A percentile compares a stretch with the other conserved stretches of the same genome.
Evolutionary conservation across 2,113 vertebrate species (phyloP).

Genomic region (Myotis yumanensis): DNA sequence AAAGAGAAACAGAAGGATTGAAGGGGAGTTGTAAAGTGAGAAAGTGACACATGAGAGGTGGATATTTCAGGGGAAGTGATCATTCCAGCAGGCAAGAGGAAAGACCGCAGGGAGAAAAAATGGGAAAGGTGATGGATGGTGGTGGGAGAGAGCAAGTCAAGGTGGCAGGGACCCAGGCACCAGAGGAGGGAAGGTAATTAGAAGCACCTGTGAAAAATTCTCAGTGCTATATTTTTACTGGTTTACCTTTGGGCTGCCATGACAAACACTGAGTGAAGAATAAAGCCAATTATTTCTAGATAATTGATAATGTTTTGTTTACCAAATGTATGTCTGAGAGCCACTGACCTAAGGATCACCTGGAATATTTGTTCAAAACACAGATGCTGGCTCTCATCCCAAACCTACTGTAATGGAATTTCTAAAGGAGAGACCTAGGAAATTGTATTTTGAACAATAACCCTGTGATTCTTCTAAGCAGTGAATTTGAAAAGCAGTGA

Average conservation of each 20-base stretch:
- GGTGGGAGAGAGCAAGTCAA: not conserved
- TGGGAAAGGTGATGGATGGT: not conserved
- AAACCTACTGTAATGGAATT: not conserved
- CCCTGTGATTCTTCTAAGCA: not conserved
- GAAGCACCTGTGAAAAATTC: conserved; percentile 42
- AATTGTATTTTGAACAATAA: not conserved
- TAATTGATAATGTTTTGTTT: not conserved
- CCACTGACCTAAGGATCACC: not conserved
- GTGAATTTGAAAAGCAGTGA: not conserved
- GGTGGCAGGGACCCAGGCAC: conserved; percentile 31
- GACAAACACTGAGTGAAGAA: not conserved
- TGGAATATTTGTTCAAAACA: not conserved
- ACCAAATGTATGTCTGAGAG: not conserved
- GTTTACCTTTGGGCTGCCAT: not conserved
- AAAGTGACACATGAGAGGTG: conserved; percentile 49
- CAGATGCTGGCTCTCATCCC: not conserved
- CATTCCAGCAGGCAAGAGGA: conserved; percentile 29
- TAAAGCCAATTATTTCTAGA: not conserved
- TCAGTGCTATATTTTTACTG: not conserved
- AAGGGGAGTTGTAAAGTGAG: conserved; percentile 60
- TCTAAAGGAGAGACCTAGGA: not conserved
- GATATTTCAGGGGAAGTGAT: conserved; percentile 37
- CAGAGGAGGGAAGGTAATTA: not conserved
- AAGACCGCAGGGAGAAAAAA: not conserved
- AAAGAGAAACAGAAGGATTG: conserved; percentile 74